phyloP scores from a whole-genome alignment of 2,797 vertebrate genomes.

The Muscicapa striata region DNA sequence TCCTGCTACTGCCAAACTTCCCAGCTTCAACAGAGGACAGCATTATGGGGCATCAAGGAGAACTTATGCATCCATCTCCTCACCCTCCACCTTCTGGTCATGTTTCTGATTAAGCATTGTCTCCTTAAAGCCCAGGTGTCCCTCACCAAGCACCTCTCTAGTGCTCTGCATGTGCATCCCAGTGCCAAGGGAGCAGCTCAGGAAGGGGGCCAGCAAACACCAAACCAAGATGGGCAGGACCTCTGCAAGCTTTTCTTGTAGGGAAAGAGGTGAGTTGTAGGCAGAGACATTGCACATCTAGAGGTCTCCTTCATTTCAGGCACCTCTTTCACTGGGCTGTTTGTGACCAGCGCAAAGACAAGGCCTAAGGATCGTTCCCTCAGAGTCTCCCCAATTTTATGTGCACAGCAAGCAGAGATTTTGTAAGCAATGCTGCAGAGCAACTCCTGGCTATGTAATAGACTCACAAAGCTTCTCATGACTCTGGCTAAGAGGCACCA shows the following conservation, averaged over 20 bases:
- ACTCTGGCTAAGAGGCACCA: background rate
- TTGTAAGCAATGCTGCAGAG: background rate
- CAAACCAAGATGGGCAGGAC: background rate
- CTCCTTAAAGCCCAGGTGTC: background rate
- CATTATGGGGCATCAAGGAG: background rate
- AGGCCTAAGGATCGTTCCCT: background rate
- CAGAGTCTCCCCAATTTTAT: background rate
- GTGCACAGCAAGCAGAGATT: background rate
- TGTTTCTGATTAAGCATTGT: background rate
- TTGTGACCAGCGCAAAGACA: background rate
- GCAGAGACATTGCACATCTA: background rate
- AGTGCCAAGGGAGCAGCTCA: background rate
- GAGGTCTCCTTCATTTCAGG: background rate
- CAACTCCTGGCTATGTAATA: background rate
- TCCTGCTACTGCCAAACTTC: background rate
- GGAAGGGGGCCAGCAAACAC: background rate
- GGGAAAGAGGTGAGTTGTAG: background rate
- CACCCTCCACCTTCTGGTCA: background rate
- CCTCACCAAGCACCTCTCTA: background rate
- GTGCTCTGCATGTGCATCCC: fast-evolving
- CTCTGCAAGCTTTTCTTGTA: background rate
- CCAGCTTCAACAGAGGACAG: background rate
- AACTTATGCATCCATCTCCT: background rate
- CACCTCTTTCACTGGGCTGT: background rate
- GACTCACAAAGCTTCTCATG: background rate